Evolutionary conservation across 2,888 invertebrate species (phyloP).

Genomic region (Caradrina kadenii): DNA sequence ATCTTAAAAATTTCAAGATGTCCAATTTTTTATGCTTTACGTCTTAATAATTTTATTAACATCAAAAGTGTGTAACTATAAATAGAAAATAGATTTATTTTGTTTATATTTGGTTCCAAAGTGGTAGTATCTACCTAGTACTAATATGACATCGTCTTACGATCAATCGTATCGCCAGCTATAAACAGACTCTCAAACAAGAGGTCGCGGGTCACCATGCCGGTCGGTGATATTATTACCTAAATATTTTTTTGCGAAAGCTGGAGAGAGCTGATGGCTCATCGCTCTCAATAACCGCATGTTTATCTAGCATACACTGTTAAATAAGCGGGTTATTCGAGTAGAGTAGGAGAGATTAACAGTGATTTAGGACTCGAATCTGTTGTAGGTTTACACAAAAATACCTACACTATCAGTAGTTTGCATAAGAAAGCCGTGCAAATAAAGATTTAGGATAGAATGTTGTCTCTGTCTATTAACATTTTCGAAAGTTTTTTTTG

Average conservation of each 20-base stretch:
- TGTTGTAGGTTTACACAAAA: neutral
- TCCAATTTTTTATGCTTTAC: neutral
- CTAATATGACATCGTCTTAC: neutral
- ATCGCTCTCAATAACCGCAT: conserved; percentile 45
- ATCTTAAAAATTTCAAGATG: neutral
- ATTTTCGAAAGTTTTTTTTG: neutral
- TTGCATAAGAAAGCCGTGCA: conserved; percentile 4
- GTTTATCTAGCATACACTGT: conserved; percentile 22
- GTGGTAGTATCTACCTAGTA: too few relatives aligned
- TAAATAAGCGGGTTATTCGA: conserved; percentile 13
- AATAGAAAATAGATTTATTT: too few relatives aligned
- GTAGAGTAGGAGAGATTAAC: conserved; percentile 12
- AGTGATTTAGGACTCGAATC: conserved; percentile 14
- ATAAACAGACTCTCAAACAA: conserved; percentile 24
- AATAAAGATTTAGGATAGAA: conserved; percentile 21
- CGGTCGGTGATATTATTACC: conserved; percentile 28
- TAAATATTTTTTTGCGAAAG: conserved; percentile 64
- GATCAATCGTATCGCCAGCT: conserved; percentile 45
- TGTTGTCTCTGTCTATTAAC: neutral
- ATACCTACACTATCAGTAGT: neutral
- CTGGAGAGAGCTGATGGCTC: conserved; percentile 51
- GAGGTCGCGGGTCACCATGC: conserved; percentile 51
- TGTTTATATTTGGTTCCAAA: too few relatives aligned
- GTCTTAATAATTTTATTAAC: too few relatives aligned
- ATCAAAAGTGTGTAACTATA: too few relatives aligned